Base-by-base conservation (phyloP, 2,888 invertebrate species). In the Lagria hirta region DNA sequence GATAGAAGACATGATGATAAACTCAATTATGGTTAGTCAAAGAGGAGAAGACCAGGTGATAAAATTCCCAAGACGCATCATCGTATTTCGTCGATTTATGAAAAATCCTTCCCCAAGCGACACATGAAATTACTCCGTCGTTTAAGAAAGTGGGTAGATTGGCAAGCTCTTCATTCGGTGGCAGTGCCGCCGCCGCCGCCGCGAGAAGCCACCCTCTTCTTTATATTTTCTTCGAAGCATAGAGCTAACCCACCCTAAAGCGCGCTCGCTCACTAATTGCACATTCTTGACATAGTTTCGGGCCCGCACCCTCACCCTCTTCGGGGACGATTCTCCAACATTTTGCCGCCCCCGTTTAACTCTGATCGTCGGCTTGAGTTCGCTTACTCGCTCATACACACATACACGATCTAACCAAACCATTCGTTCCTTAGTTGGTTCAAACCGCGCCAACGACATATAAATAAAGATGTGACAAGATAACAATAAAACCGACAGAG, bases 271-370 rank as follows among this genome's bases (percentile, higher is more conserved):
- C 88, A 88, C 88, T 89, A 89, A 91, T 90, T 89, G 88, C 88
- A 87, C 88, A 90, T 89, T 90, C 89, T 88, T 89, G 86, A 87
- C 88, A 89, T 89, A 89, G 88, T 89, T 89, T 86, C 84, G 83
- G 80, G 80, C 82, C 81, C 80, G 78, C 74, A 73, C 77, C 74
- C 76, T 76, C 77, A 73, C 70, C 75, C 72, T 73, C 48, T 51
- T 47, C 54, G 46, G 49, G 47, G 54, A 70, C 73, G 73, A 72
- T 36, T 37, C 47, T 43, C 37, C 43, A 36, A 22, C 43, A 34
- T 38, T 42, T 44, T 47, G 34, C 51, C 53, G 42, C 40, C 51
- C 47, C 49, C 75, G 41, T 37, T 48, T 45, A 49, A 49, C 52
- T 45, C 43, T 44, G 36, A 43, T 41, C 51, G 43, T 37, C 48